Base-by-base conservation (phyloP, 2,888 invertebrate genomes). In the Scrobipalpa costella region DNA sequence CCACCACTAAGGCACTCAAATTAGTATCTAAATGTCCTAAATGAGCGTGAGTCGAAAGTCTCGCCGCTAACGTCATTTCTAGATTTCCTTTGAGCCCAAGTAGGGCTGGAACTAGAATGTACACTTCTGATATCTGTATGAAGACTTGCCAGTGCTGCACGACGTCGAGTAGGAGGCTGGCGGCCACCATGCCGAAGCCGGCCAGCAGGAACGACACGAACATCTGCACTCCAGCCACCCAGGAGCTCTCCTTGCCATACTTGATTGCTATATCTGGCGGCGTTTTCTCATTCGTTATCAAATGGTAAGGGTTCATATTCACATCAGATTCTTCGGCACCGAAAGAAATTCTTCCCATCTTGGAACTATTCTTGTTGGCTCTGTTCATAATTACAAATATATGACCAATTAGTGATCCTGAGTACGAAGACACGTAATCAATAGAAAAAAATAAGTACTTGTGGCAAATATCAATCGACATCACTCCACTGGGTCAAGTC, bases 41-140 rank as follows among this genome's bases (percentile, higher is more conserved):
- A 86, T 97, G 97, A 13, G 97, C 97, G 88, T 97, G 96, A n/a
- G 98, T 98, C 13, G 98, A 98, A 5, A 98, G 92, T 63, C 98
- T 92, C 52, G 98, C 97, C 17, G 98, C 98, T 74, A 98, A 89
- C 27, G 98, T 98, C 98, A 98, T 98, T 91, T 98, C 98, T 71
- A 98, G 92, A 83, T 98, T 98, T 67, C 98, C 98, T 89, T 98
- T 98, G 17, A 98, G 92, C 9, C 98, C 98, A 64, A 98, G 88
- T 55, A 98, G 91, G 9, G 98, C 97, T 63, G 98, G 98, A 55
- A 98, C 97, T 76, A 98, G 88, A 71, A 98, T 97, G 79, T 97
- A 97, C 33, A 97, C 95, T 92, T 98, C 98, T 8, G 96, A 95
- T 19, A 98, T 95, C 74, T 94, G 89, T 73, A 90, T 91, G 85